Percentiles rank a stretch among this genome's conserved stretches.
phyloP scores from a whole-genome alignment of 2,797 vertebrate genomes.

The Anas bernieri region DNA sequence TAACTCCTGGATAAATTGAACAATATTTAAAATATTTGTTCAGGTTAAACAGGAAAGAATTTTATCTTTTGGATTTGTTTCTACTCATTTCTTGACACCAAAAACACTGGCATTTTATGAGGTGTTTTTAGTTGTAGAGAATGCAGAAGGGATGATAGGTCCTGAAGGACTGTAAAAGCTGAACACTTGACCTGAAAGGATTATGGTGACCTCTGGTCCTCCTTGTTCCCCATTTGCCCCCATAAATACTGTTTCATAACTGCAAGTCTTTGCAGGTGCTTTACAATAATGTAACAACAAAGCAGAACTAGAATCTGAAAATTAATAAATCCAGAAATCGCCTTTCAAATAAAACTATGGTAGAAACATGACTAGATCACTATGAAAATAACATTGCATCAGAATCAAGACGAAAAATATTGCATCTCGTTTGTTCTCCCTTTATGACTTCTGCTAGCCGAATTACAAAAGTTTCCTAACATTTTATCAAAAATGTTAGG shows the following conservation, averaged over 20 bases:
- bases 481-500: constrained; percentile 62
- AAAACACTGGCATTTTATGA: constrained; percentile 10
- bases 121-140: neutral
- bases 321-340: constrained; percentile 64
- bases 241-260: constrained; percentile 51
- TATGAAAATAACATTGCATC: constrained; percentile 15
- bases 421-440: neutral
- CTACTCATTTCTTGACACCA: constrained; percentile 18
- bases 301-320: constrained; percentile 64
- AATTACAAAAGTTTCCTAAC: constrained; percentile 22
- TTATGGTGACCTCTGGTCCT: constrained; percentile 28
- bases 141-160: constrained; percentile 1
- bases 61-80: constrained; percentile 20
- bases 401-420: constrained; percentile 41
- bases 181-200: constrained; percentile 52
- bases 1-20: neutral
- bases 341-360: constrained; percentile 37
- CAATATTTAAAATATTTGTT: neutral
- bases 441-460: constrained; percentile 29
- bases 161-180: constrained; percentile 28
- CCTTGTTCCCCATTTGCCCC: constrained; percentile 26
- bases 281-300: constrained; percentile 63
- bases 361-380: neutral
- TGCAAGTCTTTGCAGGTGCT: constrained; percentile 41
- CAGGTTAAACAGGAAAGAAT: neutral